Base-by-base conservation (phyloP, 2,113 vertebrate species). In the Noctilio leporinus region DNA sequence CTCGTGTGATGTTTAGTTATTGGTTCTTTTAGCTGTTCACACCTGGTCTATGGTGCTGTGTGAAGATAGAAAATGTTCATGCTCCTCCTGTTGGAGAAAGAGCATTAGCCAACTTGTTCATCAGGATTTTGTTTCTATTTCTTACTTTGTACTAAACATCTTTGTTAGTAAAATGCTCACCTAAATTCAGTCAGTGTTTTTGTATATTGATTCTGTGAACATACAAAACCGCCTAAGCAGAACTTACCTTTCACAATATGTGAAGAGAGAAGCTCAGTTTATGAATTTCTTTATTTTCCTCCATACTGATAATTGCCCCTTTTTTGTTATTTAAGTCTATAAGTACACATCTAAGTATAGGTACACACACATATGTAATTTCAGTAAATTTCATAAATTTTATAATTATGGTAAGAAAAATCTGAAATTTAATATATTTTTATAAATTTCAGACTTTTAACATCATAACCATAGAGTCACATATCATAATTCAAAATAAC, bases 81-180 rank as follows among this genome's bases (percentile, higher is more conserved):
- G 15, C 33, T 94, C 35, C 49, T 84, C 53, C 65, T 94, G 9
- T 90, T 88, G n/a, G 47, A 83, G 89, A 91, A 87, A 85, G 38
- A 92, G 51, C 72, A 88, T 85, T 93, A 95, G 16, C 59, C 84
- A 45, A 89, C 22, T 77, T 95, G 40, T 80, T 75, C 33, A 67
- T 65, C 96, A 76, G 19, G 33, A 91, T 95, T 97, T 94, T 92
- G 47, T 90, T 97, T 89, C 49, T 83, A 12, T 90, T 81, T 96
- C 53, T 93, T 86, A n/a, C 94, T 95, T 80, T 38, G 82, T 35
- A 85, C 55, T 72, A 92, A 95, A 92, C 89, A 78, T 93, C 55
- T 93, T 7, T 93, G 19, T 91, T 81, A 85, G 35, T 92, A 81
- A 96, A 91, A 1, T 93, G 85, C 17, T 62, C 78, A 62, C 55